A percentile compares a stretch with the other conserved stretches of the same genome.
These are phyloP conservation scores for Pedetes capensis DNA, from an alignment of 2,113 vertebrate genomes.

Conservation along the genomic window DNA sequence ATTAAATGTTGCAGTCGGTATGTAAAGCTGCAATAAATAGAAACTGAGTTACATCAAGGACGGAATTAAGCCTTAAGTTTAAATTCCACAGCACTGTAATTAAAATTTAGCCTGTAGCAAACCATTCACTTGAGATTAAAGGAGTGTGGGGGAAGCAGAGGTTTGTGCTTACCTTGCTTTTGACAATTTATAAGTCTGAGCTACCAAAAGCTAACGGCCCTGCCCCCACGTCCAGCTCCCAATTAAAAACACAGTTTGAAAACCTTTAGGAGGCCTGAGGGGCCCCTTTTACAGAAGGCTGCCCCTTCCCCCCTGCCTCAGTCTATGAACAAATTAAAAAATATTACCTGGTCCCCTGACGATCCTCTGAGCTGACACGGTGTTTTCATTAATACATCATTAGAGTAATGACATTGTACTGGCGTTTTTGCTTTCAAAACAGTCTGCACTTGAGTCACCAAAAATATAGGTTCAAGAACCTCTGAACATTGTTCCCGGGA, in stretches of 20 bases:
- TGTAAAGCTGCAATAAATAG: conserved; percentile 78
- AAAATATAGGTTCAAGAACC: background rate
- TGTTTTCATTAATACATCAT: conserved; percentile 86
- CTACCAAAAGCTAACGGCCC: conserved; percentile 78
- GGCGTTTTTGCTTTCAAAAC: conserved; percentile 72
- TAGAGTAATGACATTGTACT: conserved; percentile 80
- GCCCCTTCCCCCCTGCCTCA: conserved; percentile 79
- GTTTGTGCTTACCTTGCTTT: conserved; percentile 78
- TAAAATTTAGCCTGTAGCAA: conserved; percentile 84
- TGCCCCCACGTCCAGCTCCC: conserved; percentile 81
- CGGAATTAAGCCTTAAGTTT: conserved; percentile 77
- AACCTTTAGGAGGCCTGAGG: conserved; percentile 85
- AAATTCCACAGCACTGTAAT: conserved; percentile 79
- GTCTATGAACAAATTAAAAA: conserved; percentile 87
- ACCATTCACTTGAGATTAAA: conserved; percentile 82
- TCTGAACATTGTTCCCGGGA: conserved; percentile 44
- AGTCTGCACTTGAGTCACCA: conserved; percentile 6
- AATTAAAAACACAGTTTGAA: conserved; percentile 88
- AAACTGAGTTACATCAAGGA: conserved; percentile 76
- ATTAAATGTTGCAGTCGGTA: conserved; percentile 71
- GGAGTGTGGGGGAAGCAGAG: conserved; percentile 70
- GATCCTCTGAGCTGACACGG: conserved; percentile 79
- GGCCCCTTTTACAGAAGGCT: conserved; percentile 82
- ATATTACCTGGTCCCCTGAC: conserved; percentile 84
- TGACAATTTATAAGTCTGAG: conserved; percentile 80